These are phyloP conservation scores for Zonitis immaculata DNA, from an alignment of 2,888 invertebrate genomes.

Conservation along the genomic window DNA sequence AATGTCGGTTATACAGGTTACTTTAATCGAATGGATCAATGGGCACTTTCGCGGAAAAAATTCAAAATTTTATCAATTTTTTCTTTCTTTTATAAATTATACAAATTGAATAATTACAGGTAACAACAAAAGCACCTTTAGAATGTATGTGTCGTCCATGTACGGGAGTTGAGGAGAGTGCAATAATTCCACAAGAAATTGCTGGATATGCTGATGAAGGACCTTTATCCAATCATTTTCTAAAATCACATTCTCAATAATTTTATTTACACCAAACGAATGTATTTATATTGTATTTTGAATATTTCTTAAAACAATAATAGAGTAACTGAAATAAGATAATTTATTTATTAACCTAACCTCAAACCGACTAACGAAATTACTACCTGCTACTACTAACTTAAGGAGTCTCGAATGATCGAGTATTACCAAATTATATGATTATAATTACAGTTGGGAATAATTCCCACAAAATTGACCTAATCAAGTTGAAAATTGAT, in stretches of 20 bases:
- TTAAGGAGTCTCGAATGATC: too few species aligned
- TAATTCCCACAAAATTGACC: too few species aligned
- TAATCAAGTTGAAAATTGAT: too few species aligned
- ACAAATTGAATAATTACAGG: constrained; percentile 50
- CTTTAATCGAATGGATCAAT: background rate
- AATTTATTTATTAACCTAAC: background rate
- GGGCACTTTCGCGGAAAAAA: background rate
- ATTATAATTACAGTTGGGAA: too few species aligned
- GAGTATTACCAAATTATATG: too few species aligned
- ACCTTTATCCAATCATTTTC: constrained; percentile 73
- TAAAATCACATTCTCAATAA: constrained; percentile 61
- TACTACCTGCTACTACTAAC: too few species aligned
- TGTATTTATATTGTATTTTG: constrained; percentile 4
- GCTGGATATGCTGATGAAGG: constrained; percentile 81
- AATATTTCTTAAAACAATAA: background rate
- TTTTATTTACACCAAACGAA: background rate
- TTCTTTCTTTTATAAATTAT: background rate
- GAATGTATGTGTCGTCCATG: constrained; percentile 95
- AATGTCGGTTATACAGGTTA: constrained; percentile 15
- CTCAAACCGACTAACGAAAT: too few species aligned
- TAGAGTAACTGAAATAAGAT: background rate
- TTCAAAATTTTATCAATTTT: background rate
- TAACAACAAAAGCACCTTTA: constrained; percentile 85
- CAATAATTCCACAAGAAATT: constrained; percentile 85
- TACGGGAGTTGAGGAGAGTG: constrained; percentile 80